phyloP scores from a whole-genome alignment of 1,140 invertebrate species.

The Ceratina japonica region DNA sequence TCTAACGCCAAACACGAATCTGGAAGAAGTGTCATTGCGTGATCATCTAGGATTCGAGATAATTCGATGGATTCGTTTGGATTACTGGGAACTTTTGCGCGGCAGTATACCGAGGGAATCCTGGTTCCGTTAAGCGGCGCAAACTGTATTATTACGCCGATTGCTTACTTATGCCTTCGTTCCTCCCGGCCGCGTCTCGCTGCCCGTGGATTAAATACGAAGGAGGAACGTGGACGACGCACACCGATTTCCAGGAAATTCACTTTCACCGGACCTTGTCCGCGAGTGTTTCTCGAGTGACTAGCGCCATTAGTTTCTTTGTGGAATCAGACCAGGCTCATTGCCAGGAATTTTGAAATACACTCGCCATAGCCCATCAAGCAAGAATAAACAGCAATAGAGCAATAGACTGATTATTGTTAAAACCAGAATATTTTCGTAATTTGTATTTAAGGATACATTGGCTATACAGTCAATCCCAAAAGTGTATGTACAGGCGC shows the following conservation, averaged over 20 bases:
- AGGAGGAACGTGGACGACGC: conserved; percentile 64
- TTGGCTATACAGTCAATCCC: too few species aligned
- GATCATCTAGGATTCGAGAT: too few species aligned
- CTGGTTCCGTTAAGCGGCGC: conserved; percentile 54
- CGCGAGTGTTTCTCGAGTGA: conserved; percentile 48
- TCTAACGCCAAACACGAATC: too few species aligned
- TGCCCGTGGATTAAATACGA: conserved; percentile 31
- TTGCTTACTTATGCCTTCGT: conserved; percentile 39
- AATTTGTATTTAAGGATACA: too few species aligned
- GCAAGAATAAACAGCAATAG: too few species aligned
- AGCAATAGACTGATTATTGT: too few species aligned
- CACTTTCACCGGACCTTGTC: conserved; percentile 74
- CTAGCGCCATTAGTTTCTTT: conserved; percentile 44
- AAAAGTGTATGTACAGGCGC: too few species aligned
- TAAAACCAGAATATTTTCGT: too few species aligned
- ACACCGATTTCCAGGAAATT: conserved; percentile 74
- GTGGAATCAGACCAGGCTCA: not conserved
- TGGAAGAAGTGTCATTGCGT: too few species aligned
- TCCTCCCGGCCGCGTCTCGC: conserved; percentile 3
- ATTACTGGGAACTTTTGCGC: too few species aligned
- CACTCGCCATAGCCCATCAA: too few species aligned
- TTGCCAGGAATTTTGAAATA: not conserved
- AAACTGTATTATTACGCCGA: conserved; percentile 49
- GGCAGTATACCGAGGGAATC: conserved; percentile 44
- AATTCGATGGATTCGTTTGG: too few species aligned